Conservation (phyloP, 2,797 vertebrate genomes). For the Artibeus jamaicensis region DNA sequence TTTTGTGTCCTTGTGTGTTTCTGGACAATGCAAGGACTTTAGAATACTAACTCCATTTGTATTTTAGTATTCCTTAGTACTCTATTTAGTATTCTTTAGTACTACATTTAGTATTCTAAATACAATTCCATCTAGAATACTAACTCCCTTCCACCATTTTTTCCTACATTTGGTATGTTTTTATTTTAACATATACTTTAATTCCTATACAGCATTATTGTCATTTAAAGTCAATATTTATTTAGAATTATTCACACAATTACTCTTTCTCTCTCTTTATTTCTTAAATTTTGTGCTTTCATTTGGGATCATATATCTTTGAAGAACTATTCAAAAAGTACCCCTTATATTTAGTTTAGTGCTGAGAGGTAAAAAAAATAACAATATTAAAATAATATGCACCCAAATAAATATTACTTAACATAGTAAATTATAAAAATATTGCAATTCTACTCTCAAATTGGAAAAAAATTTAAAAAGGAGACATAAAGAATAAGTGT, state of each 20-base stretch:
- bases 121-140: too few species aligned
- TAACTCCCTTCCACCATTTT: not conserved
- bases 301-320: not conserved
- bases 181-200: not conserved
- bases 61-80: too few species aligned
- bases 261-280: not conserved
- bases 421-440: not conserved
- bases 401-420: not conserved
- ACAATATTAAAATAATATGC: not conserved
- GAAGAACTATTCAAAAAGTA: not conserved
- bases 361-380: not conserved
- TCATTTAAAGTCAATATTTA: not conserved
- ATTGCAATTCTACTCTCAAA: not conserved
- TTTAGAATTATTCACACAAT: not conserved
- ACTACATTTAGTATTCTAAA: too few species aligned
- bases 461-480: not conserved
- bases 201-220: not conserved
- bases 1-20: not conserved
- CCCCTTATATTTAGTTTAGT: not conserved
- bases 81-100: too few species aligned
- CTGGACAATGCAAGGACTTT: not conserved
- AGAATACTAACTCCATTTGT: too few species aligned
- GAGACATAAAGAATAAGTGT: not conserved
- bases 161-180: not conserved
- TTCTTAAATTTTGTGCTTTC: not conserved